These are phyloP conservation scores for Heliconius hortense DNA, from an alignment of 2,888 invertebrate genomes.

Conservation along the genomic window DNA sequence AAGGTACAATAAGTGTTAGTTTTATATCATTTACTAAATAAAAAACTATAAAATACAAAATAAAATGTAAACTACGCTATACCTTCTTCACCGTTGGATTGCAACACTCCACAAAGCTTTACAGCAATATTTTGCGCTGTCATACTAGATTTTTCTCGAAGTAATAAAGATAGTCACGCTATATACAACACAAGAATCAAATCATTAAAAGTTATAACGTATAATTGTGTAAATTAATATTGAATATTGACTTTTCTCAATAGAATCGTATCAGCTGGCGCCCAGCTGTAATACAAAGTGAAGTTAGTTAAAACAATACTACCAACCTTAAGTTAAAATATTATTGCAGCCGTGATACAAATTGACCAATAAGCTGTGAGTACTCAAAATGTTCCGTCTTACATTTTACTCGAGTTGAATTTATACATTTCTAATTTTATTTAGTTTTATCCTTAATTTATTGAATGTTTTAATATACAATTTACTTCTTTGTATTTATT, in stretches of 20 bases:
- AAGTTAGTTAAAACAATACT: conserved; percentile 54
- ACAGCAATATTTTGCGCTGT: conserved; percentile 80
- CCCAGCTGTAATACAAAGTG: conserved; percentile 72
- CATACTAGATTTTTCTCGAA: conserved; percentile 53
- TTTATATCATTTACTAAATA: background rate
- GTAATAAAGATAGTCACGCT: background rate
- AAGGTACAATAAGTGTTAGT: background rate
- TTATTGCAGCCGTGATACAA: conserved; percentile 46
- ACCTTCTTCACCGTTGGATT: conserved; percentile 76
- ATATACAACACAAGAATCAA: background rate
- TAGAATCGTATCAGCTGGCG: conserved; percentile 78
- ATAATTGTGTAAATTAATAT: conserved; percentile 2
- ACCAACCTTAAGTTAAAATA: conserved; percentile 56
- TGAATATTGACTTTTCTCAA: conserved; percentile 70
- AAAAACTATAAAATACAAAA: background rate
- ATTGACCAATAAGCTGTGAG: conserved; percentile 59
- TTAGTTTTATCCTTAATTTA: background rate
- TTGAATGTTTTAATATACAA: background rate
- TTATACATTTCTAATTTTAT: background rate
- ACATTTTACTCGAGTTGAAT: conserved; percentile 35
- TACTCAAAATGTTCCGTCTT: conserved; percentile 49
- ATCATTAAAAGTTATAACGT: background rate
- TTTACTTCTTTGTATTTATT: background rate
- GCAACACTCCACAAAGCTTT: conserved; percentile 81
- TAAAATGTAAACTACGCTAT: conserved; percentile 42